Evolutionary conservation across 2,888 invertebrate species (phyloP).

Genomic region (Margaritifera margaritifera): DNA sequence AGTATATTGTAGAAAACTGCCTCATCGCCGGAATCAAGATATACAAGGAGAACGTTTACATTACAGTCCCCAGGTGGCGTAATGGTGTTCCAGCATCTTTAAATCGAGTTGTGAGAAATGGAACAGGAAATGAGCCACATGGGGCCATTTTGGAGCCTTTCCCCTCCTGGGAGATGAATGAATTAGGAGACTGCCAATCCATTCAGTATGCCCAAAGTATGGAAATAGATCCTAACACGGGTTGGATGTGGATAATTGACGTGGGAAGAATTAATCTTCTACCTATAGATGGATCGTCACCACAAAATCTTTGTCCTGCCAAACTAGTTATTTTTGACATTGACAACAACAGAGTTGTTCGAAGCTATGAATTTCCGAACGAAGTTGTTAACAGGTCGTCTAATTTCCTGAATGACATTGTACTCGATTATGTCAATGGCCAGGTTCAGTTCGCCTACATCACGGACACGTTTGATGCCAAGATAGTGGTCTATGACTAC

Average conservation of each 20-base stretch:
- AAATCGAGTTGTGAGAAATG: conserved; percentile 20
- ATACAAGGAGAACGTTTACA: conserved; percentile 37
- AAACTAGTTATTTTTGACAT: conserved; percentile 33
- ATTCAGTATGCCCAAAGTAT: conserved; percentile 42
- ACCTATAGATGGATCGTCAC: not conserved
- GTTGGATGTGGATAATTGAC: conserved; percentile 47
- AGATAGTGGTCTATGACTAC: conserved; percentile 30
- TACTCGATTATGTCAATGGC: conserved; percentile 30
- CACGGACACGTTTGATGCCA: conserved; percentile 25
- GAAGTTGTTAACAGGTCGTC: conserved; percentile 23
- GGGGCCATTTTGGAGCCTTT: conserved; percentile 24
- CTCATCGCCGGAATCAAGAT: conserved; percentile 43
- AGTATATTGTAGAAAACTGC: conserved; percentile 38
- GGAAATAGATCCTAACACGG: conserved; percentile 38
- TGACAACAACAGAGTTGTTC: conserved; percentile 1
- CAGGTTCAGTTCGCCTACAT: conserved; percentile 32
- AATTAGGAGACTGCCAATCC: conserved; percentile 23
- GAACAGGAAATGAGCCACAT: not conserved
- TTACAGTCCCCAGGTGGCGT: conserved; percentile 51
- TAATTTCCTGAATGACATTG: conserved; percentile 39
- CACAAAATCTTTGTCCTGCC: conserved; percentile 30
- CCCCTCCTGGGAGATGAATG: conserved; percentile 31
- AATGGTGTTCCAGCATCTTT: conserved; percentile 44
- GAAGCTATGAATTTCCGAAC: conserved; percentile 24
- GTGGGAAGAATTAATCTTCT: conserved; percentile 26